Evolutionary conservation across 2,888 invertebrate species (phyloP), one percentile per base, ranked within the genome.

Genomic region (Clistopyga incitator): DNA sequence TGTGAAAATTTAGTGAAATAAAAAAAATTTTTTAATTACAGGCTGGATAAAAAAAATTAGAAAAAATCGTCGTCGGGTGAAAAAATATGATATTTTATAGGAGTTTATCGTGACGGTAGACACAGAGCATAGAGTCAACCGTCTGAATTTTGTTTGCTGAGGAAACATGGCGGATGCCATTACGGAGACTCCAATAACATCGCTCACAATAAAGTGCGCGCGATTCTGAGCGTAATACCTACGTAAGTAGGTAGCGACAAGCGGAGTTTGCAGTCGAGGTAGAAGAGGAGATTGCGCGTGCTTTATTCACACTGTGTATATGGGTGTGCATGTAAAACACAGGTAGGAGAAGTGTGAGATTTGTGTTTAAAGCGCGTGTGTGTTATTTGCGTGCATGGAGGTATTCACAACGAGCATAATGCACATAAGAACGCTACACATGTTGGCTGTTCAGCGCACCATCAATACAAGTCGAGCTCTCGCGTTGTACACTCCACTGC

Each of bases 151-250:
- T 87, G 87, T 87, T 89, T 88, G 84, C 81, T 85, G 76, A 86
- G 86, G 83, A 84, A 87, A 88, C 88, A 87, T 81, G 87, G 78
- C 87, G 87, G 79, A 86, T 87, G 85, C 88, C 88, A 88, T 90
- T 90, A 89, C 86, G 85, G 82, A 54, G 81, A 82, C 82, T 87
- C 87, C 88, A 90, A 89, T 90, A 90, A 89, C 89, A 89, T 90
- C 85, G 84, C 85, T 86, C 85, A 87, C 89, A 87, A 90, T 90
- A 88, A 89, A 90, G 86, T 85, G 86, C 84, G 74, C 80, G 80
- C 72, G 83, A 84, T 84, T 80, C 84, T 85, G 72, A 68, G 78
- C 77, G 86, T 78, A 85, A 87, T 85, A 84, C 80, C 84, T 76
- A 81, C 77, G 74, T 78, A 82, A 78, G 78, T 78, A 82, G 78